Evolutionary conservation across 1,140 invertebrate species (phyloP), one percentile per base, ranked within the genome.

Genomic region (Tachypleus tridentatus): DNA sequence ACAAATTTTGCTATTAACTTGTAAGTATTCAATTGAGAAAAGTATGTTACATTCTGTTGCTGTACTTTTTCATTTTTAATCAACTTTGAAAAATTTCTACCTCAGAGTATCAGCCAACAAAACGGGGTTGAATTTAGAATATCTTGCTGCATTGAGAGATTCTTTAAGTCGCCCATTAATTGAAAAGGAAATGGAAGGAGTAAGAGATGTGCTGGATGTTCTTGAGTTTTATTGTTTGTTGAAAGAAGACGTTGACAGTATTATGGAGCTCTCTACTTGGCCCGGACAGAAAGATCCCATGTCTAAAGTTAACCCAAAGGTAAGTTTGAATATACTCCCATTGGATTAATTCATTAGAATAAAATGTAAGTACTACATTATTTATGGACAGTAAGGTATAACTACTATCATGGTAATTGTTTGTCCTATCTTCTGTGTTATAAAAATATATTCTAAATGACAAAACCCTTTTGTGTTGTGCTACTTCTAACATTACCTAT

Each of bases 231-330:
- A 74, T 60, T 69, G 57, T 57, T 56, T 74, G 4, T 54, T 67
- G 4, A 62, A 70, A 58, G 72, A 72, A 64, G 71, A 74, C 63
- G 61, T 74, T 50, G 71, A 74, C 50, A 68, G 64, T 4, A 67
- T 74, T 9, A 64, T 74, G 10, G 73, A 74, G 54, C 58, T 73
- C n/a, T 62, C 68, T 9, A 7, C 64, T 6, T 74, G 72, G 72
- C 51, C 89, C 0, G 83, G 84, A 64, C 82, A 84, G 68, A 82
- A 82, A 67, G 87, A 94, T 75, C 84, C 85, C 0, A 83, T 89
- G 78, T 81, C 84, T 65, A 76, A 82, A 62, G 79, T 98, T 51
- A 86, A 90, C 69, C 82, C 86, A 5, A 93, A 71, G 59, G 66
- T 64, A 58, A 61, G 29, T 29, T 29, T 29, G 29, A 29, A 29